Evolutionary conservation across 2,888 invertebrate genomes (phyloP), one percentile per base, ranked within the genome.

Genomic region (Agonum fuliginosum): DNA sequence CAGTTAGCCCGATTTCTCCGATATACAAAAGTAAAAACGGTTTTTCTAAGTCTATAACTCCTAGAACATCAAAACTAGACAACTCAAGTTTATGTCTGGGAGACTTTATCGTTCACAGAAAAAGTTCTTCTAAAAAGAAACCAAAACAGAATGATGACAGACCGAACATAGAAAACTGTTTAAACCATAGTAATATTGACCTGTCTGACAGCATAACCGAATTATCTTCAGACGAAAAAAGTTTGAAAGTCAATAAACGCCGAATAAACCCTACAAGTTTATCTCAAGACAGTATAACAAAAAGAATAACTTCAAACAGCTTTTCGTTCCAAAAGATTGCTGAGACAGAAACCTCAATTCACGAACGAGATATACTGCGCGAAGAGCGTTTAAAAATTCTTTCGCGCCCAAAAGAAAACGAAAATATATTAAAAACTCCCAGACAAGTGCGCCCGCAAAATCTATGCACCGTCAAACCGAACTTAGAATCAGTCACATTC

Each of bases 201-300:
- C 41, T 41, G 0, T 67, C 41, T 22, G 41, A 67, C n/a, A 67
- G 22, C 22, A 67, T 37, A 41, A n/a, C 2, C 1, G 27, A 41
- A 41, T 41, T 22, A 10, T 6, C 6, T 58, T 46, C 27, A 37
- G 67, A 74, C 73, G 75, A 67, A 65, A 78, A 79, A 67, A 19
- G 17, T 17, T 22, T 41, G n/a, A 67, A 67, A 67, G 41, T 41
- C 41, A 67, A 12, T 5, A 37, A 41, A 12, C 72, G 81, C n/a
- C 83, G 90, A 78, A 90, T 91, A 0, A 91, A 90, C 79, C 91
- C 91, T 0, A 91, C 90, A 12, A 83, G 81, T 79, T 78, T 86
- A 0, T 87, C 86, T n/a, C 73, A 81, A 22, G 81, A 72, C 24
- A 17, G 14, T 41, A 1, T 0, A 14, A 1, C 46, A 8, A 58